Conservation (phyloP, 2,113 vertebrate species). For the Oxyruncus cristatus region DNA sequence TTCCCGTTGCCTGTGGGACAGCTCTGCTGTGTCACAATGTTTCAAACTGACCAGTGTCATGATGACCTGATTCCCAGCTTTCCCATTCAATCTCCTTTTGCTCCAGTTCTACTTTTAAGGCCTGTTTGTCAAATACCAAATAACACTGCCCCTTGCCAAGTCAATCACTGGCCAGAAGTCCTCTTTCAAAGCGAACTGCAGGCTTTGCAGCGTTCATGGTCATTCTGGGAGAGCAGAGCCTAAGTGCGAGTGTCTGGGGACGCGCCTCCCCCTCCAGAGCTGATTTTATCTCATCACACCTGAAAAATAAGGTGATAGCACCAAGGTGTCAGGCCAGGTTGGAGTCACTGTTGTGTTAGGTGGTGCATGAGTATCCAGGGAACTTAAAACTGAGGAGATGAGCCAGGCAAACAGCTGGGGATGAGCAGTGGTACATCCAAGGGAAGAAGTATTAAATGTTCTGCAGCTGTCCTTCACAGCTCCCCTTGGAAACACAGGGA, state of each 20-base stretch:
- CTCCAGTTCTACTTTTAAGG: not conserved
- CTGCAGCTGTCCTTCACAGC: not conserved
- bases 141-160: not conserved
- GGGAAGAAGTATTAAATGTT: not conserved
- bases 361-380: not conserved
- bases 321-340: not conserved
- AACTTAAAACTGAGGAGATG: not conserved
- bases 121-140: not conserved
- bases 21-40: not conserved
- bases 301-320: not conserved
- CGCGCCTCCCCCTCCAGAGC: not conserved
- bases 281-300: not conserved
- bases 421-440: rapidly evolving
- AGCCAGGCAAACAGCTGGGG: not conserved
- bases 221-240: not conserved
- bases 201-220: not conserved
- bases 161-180: not conserved
- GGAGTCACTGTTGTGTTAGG: not conserved
- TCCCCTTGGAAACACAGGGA: not conserved
- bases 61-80: not conserved
- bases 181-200: not conserved
- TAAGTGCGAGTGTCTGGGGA: not conserved
- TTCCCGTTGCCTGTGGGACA: not conserved
- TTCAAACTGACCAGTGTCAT: not conserved
- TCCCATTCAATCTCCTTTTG: not conserved